Conservation (phyloP, 2,113 vertebrate species). For the Rhagologus leucostigma region DNA sequence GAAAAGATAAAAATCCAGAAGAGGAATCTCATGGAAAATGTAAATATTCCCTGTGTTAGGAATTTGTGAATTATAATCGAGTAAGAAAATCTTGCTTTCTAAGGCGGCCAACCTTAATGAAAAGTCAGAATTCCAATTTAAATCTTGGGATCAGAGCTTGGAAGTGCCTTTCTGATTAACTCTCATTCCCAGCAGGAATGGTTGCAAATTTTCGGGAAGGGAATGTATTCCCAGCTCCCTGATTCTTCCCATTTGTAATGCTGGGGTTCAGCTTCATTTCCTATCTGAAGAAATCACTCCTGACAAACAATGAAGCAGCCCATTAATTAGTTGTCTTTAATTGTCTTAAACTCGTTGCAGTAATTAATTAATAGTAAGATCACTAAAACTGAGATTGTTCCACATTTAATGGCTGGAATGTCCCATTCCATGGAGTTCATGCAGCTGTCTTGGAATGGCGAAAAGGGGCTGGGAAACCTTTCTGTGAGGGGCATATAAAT, state of each 20-base stretch:
- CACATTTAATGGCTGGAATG: constrained; percentile 20
- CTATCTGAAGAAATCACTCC: neutral
- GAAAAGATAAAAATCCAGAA: neutral
- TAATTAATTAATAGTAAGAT: constrained; percentile 68
- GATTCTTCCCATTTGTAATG: neutral
- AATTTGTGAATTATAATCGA: neutral
- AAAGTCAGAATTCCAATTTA: neutral
- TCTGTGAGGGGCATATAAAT: neutral
- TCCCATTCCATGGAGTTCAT: constrained; percentile 56
- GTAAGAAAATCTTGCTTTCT: neutral
- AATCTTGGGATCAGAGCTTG: neutral
- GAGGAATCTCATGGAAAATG: neutral
- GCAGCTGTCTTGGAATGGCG: neutral
- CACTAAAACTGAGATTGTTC: constrained; percentile 52
- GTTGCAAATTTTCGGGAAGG: neutral
- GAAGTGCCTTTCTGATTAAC: neutral
- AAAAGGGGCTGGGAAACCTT: neutral
- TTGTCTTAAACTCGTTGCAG: constrained; percentile 37
- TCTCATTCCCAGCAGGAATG: neutral
- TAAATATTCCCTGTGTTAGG: neutral
- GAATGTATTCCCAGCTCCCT: neutral
- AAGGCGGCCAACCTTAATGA: neutral
- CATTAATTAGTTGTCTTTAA: constrained; percentile 17
- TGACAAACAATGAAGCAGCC: neutral
- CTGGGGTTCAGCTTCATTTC: neutral